Percentiles rank a stretch among this genome's conserved stretches.
Evolutionary conservation across 2,888 invertebrate genomes (phyloP).

Genomic region (Lissocephala sabroskyi): DNA sequence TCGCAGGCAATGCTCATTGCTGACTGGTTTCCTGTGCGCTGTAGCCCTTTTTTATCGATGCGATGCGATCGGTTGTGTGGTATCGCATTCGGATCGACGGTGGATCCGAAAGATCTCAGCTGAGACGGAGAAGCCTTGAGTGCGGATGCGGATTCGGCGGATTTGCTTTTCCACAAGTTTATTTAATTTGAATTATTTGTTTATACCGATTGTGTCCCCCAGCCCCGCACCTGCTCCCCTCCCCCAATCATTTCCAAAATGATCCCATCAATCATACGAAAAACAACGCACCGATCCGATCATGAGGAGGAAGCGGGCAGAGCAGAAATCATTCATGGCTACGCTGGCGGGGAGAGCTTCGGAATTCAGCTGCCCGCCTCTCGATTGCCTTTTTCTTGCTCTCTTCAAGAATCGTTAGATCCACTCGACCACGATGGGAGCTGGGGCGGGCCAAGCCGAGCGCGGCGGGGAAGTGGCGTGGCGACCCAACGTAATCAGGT

Average conservation of each 20-base stretch:
- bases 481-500: slow-evolving; percentile 43
- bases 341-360: slow-evolving; percentile 3
- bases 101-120: too few species aligned
- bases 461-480: slow-evolving; percentile 10
- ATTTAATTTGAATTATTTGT: slow-evolving; percentile 1
- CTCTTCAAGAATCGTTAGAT: slow-evolving; percentile 44
- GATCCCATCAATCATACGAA: slow-evolving; percentile 35
- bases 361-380: slow-evolving; percentile 38
- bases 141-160: too few species aligned
- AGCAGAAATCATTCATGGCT: slow-evolving; percentile 32
- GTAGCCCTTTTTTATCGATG: not conserved
- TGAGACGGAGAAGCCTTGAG: too few species aligned
- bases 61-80: not conserved
- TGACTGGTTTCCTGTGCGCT: too few species aligned
- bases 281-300: too few species aligned
- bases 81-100: too few species aligned
- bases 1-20: not conserved
- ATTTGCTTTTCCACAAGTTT: too few species aligned
- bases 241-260: slow-evolving; percentile 11
- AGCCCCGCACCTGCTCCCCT: not conserved
- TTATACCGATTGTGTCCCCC: not conserved
- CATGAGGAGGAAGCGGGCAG: too few species aligned
- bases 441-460: too few species aligned
- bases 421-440: slow-evolving; percentile 9
- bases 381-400: slow-evolving; percentile 17